phyloP scores from a whole-genome alignment of 1,140 invertebrate species.

The Saccostrea cuccullata region DNA sequence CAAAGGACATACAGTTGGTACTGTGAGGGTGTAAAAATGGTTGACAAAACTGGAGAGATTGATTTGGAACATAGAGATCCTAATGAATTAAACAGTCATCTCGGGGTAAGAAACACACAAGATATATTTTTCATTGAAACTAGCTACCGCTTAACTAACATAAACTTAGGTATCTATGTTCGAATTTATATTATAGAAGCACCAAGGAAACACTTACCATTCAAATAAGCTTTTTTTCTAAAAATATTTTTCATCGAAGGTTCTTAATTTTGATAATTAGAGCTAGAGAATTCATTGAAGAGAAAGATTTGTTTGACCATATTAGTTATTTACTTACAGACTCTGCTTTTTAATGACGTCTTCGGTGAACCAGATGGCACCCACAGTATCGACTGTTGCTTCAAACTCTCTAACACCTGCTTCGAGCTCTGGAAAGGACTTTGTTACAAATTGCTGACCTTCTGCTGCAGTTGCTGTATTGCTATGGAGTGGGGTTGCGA shows the following conservation, averaged over 20 bases:
- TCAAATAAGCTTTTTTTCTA: too few species aligned
- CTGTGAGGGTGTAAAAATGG: background rate
- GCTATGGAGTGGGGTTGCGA: conserved; percentile 85
- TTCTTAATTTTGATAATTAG: too few species aligned
- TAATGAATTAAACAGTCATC: conserved; percentile 2
- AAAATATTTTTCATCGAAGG: too few species aligned
- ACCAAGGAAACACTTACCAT: too few species aligned
- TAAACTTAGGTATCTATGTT: too few species aligned
- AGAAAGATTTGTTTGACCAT: too few species aligned
- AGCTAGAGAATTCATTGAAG: too few species aligned
- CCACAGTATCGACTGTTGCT: conserved; percentile 86
- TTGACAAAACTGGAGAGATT: background rate
- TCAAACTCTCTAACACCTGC: conserved; percentile 85
- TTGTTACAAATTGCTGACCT: conserved; percentile 85
- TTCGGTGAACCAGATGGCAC: conserved; percentile 87
- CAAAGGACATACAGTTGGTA: background rate
- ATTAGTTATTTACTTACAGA: background rate
- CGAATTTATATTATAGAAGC: too few species aligned
- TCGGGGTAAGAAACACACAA: background rate
- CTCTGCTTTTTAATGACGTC: conserved; percentile 84
- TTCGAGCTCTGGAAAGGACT: conserved; percentile 84
- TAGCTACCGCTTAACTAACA: too few species aligned
- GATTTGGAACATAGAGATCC: background rate
- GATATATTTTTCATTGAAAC: too few species aligned
- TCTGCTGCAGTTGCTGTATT: conserved; percentile 84